These are phyloP conservation scores for Dyspetes luteomarginatus DNA, from an alignment of 2,888 invertebrate genomes.

Conservation along the genomic window DNA sequence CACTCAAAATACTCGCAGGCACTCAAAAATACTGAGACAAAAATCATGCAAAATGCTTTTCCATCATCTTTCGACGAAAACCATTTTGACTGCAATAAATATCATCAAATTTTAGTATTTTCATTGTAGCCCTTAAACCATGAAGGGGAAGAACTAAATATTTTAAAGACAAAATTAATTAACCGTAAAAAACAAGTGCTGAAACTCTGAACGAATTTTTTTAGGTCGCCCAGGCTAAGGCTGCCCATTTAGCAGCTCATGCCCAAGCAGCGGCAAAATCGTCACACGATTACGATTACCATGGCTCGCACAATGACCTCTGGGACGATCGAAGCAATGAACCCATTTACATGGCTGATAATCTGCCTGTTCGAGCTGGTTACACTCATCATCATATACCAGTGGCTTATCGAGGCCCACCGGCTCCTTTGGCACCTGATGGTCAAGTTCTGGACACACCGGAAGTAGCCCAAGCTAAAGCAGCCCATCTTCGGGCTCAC, in stretches of 20 bases:
- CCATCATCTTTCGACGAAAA: not conserved
- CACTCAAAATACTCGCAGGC: no score
- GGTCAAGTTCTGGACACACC: conserved; percentile 73
- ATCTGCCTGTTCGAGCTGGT: conserved; percentile 69
- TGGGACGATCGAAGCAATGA: conserved; percentile 68
- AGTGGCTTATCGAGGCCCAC: conserved; percentile 71
- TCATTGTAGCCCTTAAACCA: no score
- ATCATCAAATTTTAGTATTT: no score
- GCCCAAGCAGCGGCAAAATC: conserved; percentile 78
- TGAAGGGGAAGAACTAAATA: no score
- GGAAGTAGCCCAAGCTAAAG: conserved; percentile 73
- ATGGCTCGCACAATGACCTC: conserved; percentile 65
- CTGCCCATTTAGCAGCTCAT: conserved; percentile 81
- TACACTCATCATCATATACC: conserved; percentile 67
- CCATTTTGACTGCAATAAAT: no score
- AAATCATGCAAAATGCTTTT: not conserved
- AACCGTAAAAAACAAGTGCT: no score
- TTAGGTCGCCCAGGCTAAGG: conserved; percentile 83
- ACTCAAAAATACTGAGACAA: no score
- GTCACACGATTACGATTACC: conserved; percentile 61
- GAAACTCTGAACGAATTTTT: no score
- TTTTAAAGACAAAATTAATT: no score
- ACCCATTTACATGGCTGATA: conserved; percentile 62
- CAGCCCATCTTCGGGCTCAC: conserved; percentile 69
- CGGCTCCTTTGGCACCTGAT: conserved; percentile 70